Percentiles rank a stretch among this genome's conserved stretches.
These are phyloP conservation scores for Bombus consobrinus DNA, from an alignment of 1,140 invertebrate species.

Conservation along the genomic window DNA sequence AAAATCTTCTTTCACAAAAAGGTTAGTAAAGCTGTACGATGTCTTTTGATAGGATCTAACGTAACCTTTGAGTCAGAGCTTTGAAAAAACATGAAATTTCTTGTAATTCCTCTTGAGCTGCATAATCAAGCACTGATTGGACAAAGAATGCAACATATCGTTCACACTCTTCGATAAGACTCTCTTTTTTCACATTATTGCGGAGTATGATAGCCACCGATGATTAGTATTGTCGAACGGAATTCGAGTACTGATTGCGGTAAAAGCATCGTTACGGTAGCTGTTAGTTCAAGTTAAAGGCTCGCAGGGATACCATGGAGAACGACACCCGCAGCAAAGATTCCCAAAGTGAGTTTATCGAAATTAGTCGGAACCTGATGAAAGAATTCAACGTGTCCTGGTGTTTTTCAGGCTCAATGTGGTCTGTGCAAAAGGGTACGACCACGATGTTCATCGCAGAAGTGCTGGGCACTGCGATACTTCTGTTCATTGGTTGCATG, in stretches of 20 bases:
- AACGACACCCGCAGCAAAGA: conserved; percentile 4
- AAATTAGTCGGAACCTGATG: too few relatives aligned
- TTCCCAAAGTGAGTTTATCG: neutral
- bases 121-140: conserved; percentile 21
- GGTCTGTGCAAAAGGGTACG: conserved; percentile 73
- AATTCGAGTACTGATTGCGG: conserved; percentile 37
- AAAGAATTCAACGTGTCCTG: too few relatives aligned
- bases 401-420: conserved; percentile 40
- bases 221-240: conserved; percentile 26
- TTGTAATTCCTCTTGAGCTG: neutral
- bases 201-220: conserved; percentile 18
- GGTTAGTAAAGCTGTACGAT: neutral
- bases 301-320: conserved; percentile 13
- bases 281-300: neutral
- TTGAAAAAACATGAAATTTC: neutral
- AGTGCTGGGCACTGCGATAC: conserved; percentile 88
- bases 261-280: neutral
- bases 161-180: conserved; percentile 41
- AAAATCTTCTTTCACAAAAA: neutral
- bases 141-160: conserved; percentile 38
- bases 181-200: conserved; percentile 26
- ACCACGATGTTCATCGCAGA: conserved; percentile 83
- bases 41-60: too few relatives aligned
- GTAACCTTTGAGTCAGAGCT: neutral
- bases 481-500: conserved; percentile 91